phyloP scores from a whole-genome alignment of 2,888 invertebrate genomes.

The Nemurella pictetii region DNA sequence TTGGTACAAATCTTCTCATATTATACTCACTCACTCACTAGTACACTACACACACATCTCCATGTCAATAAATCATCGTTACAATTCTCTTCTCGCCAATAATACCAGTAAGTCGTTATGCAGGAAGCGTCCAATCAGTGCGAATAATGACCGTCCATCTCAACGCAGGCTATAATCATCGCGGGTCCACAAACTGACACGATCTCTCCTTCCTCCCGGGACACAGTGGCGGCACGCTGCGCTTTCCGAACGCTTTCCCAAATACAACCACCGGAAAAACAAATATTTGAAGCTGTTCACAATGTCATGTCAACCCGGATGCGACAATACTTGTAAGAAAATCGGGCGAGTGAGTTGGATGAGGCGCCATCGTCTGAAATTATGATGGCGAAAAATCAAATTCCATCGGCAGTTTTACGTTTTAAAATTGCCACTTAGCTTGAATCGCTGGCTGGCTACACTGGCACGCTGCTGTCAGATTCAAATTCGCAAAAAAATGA shows the following conservation, averaged over 20 bases:
- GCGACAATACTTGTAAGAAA: no score
- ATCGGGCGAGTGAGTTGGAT: no score
- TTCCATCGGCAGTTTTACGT: no score
- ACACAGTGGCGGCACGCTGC: neutral
- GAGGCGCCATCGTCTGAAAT: no score
- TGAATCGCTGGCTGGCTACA: no score
- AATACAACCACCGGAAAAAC: no score
- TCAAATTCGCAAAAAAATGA: no score
- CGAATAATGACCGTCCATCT: slow-evolving; percentile 27
- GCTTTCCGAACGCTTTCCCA: neutral
- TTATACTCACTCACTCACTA: neutral
- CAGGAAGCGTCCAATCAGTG: slow-evolving; percentile 38
- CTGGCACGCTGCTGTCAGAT: no score
- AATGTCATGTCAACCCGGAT: no score
- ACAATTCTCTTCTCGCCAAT: slow-evolving; percentile 5
- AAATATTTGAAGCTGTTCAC: no score
- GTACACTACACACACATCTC: neutral
- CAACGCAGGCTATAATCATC: neutral
- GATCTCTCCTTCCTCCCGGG: neutral
- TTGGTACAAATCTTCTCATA: neutral
- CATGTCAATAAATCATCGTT: slow-evolving; percentile 37
- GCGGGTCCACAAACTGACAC: neutral
- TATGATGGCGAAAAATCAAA: no score
- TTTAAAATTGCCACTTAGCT: no score
- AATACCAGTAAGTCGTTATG: slow-evolving; percentile 3